phyloP scores from a whole-genome alignment of 2,113 vertebrate species.

The Pterocles gutturalis region DNA sequence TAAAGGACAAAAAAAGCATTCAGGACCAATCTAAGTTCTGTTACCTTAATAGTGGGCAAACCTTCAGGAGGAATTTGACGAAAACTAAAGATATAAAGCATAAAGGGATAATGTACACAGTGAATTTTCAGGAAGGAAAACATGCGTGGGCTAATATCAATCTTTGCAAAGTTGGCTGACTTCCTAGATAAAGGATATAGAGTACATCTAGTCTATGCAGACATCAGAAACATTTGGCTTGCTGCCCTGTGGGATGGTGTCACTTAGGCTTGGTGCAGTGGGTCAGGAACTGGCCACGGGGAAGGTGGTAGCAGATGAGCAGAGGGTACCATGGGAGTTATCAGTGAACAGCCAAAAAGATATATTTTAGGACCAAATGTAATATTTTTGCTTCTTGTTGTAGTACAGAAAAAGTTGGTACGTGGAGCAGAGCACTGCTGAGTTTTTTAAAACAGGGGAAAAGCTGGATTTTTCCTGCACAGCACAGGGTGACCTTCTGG shows the following conservation, averaged over 20 bases:
- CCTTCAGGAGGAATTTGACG: not conserved
- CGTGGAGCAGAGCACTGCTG: not conserved
- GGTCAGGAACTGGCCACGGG: not conserved
- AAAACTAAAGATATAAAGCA: not conserved
- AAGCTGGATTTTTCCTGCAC: not conserved
- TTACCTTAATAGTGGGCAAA: not conserved
- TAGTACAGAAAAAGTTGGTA: not conserved
- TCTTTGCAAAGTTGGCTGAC: conserved; percentile 35
- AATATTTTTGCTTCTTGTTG: not conserved
- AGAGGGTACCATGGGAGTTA: not conserved
- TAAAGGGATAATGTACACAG: not conserved
- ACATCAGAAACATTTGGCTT: not conserved
- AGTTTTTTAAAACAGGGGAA: not conserved
- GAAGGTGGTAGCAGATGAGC: not conserved
- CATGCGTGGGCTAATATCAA: not conserved
- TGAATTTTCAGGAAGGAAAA: conserved; percentile 20
- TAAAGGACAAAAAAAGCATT: not conserved
- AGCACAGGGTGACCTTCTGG: conserved; percentile 43
- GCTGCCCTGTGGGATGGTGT: not conserved
- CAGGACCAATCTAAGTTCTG: not conserved
- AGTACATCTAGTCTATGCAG: conserved; percentile 12
- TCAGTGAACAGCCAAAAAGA: not conserved
- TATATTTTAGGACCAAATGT: not conserved
- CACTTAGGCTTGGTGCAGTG: not conserved
- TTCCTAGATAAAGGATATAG: conserved; percentile 45